Evolutionary conservation across 2,888 invertebrate species (phyloP), one percentile per base, ranked within the genome.

Genomic region (Petrolisthes manimaculis): DNA sequence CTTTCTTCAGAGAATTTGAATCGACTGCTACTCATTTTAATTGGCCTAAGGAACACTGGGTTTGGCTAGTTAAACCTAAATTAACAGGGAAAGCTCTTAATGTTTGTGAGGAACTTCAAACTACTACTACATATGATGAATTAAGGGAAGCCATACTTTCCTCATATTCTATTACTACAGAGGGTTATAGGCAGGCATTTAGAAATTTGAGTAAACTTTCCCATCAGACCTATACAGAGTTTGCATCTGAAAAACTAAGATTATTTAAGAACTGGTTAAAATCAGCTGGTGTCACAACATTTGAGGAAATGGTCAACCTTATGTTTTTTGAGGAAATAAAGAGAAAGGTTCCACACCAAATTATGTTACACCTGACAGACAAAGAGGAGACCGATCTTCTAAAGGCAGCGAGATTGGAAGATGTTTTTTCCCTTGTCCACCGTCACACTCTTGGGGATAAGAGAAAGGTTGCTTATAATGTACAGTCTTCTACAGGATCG

Each of bases 371-470:
- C 55, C 51, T 83, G 53, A 75, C 54, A 3, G 83, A 74, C 55
- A 74, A 55, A 8, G 55, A 83, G 8, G 53, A 54, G 21, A 74
- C 54, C 12, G 83, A 83, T 21, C 24, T 83, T 18, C 5, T 83
- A 5, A 74, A 83, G 51, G 83, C 83, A 55, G 83, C 74, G 9
- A 53, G 74, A 6, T 21, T 74, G 4, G 83, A 54, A 12, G 83
- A 74, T 74, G 75, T 74, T 24, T 74, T 74, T 21, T 74, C 74
- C 71, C 75, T 83, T 0, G 53, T 83, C 75, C 83, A 83, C 24
- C 80, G 12, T n/a, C 14, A 14, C 8, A n/a, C 56, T 37, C 56
- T 61, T 21, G 80, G 56, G 3, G 61, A 37, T 24, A 3, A 56
- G 24, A 80, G 12, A 61, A 61, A 24, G 24, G 56, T 24, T 79